Percentiles rank a stretch among this genome's conserved stretches.
phyloP scores from a whole-genome alignment of 2,888 invertebrate genomes.

The Seira musarum region DNA sequence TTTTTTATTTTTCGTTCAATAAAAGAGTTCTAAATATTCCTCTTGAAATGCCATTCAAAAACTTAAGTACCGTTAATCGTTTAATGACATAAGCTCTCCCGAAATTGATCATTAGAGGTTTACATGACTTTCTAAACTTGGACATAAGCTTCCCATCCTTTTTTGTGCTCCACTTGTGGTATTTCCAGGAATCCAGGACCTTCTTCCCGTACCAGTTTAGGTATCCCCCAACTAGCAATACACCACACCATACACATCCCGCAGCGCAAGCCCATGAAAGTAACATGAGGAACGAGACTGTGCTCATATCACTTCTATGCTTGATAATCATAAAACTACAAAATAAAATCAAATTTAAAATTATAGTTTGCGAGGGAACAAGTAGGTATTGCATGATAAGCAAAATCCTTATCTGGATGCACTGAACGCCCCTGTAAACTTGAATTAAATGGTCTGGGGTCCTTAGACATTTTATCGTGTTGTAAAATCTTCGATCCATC shows the following conservation, averaged over 20 bases:
- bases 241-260: neutral
- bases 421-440: conserved; percentile 17
- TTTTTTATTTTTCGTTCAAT: too few species aligned
- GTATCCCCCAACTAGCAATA: conserved; percentile 19
- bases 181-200: conserved; percentile 19
- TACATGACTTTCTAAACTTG: conserved; percentile 30
- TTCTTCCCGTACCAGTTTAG: neutral
- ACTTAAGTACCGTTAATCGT: conserved; percentile 23
- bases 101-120: conserved; percentile 5
- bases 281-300: neutral
- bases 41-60: neutral
- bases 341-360: neutral
- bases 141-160: neutral
- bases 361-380: conserved; percentile 3
- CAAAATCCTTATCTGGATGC: neutral
- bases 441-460: neutral
- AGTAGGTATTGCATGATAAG: neutral
- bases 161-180: neutral
- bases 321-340: neutral
- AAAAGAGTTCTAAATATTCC: conserved; percentile 11
- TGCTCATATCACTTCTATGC: neutral
- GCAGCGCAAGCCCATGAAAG: neutral
- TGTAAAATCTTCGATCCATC: neutral
- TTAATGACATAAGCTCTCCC: conserved; percentile 5
- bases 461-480: neutral